Percentiles rank a stretch among this genome's conserved stretches.
Conservation (phyloP, 2,797 vertebrate genomes). For the Micromesistius poutassou region DNA sequence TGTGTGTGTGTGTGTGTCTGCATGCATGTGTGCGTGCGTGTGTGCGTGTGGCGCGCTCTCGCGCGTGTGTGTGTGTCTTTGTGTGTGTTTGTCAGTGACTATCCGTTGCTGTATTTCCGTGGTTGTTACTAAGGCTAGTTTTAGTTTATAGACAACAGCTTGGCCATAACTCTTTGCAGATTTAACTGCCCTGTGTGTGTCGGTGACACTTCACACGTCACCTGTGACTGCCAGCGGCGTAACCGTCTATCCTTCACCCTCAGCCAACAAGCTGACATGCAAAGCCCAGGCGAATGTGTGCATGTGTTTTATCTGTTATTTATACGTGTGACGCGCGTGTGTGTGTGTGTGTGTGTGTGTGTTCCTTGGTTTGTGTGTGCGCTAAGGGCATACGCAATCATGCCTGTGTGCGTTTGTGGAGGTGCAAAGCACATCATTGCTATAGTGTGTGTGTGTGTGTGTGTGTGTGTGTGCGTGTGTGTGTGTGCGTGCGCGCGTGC, state of each 20-base stretch:
- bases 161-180: slow-evolving; percentile 38
- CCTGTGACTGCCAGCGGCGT: slow-evolving; percentile 1
- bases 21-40: neutral
- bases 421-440: neutral
- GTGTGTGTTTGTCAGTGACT: slow-evolving; percentile 5
- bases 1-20: neutral
- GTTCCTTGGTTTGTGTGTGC: neutral
- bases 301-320: neutral
- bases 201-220: slow-evolving; percentile 35
- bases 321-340: neutral
- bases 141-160: slow-evolving; percentile 37
- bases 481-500: slow-evolving; percentile 17
- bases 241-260: slow-evolving; percentile 22
- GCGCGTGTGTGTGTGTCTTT: neutral
- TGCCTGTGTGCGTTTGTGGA: neutral
- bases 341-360: neutral
- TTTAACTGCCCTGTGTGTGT: slow-evolving; percentile 14
- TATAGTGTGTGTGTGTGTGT: neutral
- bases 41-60: neutral
- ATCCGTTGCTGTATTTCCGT: slow-evolving; percentile 5
- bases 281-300: slow-evolving; percentile 10
- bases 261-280: slow-evolving; percentile 23
- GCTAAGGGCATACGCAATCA: neutral
- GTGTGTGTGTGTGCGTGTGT: slow-evolving; percentile 3
- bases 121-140: slow-evolving; percentile 29